A percentile compares a stretch with the other conserved stretches of the same genome.
phyloP scores from a whole-genome alignment of 2,113 vertebrate genomes.

The Stomatorhinus ivindoensis region DNA sequence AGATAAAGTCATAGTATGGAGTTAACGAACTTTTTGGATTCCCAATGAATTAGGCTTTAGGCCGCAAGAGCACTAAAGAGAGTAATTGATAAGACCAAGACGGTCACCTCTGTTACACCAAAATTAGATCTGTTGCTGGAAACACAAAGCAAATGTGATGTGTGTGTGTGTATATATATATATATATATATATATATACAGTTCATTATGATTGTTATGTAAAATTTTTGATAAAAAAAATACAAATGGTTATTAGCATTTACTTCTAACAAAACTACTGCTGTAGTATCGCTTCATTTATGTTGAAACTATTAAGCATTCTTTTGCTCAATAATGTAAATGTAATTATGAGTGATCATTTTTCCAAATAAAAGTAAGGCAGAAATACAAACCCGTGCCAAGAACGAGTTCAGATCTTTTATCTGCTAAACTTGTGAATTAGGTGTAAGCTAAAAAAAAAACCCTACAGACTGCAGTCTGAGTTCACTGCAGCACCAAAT shows the following conservation, averaged over 20 bases:
- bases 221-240: too few relatives aligned
- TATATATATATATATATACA: too few relatives aligned
- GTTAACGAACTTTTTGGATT: neutral
- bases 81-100: neutral
- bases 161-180: too few relatives aligned
- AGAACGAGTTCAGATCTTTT: neutral
- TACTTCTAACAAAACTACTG: neutral
- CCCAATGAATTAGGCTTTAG: neutral
- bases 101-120: neutral
- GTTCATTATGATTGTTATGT: too few relatives aligned
- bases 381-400: neutral
- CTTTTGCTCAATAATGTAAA: neutral
- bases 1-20: neutral
- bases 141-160: too few relatives aligned
- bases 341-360: neutral
- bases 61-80: neutral
- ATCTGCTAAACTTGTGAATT: neutral
- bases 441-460: neutral
- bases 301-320: neutral
- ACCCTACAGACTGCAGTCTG: neutral
- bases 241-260: neutral
- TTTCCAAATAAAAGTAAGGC: neutral
- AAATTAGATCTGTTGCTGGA: too few relatives aligned
- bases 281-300: neutral
- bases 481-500: neutral